phyloP scores from a whole-genome alignment of 2,797 vertebrate species.

The Gila robusta region DNA sequence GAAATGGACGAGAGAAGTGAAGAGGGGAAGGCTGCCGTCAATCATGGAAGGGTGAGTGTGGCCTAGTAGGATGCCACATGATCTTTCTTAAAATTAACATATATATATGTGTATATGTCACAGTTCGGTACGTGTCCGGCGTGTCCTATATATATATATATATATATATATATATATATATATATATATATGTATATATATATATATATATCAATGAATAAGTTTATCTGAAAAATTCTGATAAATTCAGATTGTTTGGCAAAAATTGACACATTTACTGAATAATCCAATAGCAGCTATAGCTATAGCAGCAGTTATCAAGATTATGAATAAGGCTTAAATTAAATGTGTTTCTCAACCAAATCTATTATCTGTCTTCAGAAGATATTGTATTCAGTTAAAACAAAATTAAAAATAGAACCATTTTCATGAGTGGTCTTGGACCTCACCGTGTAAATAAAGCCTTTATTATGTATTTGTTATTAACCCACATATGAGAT shows the following conservation, averaged over 20 bases:
- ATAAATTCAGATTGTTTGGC: background rate
- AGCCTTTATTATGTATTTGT: background rate
- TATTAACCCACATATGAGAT: background rate
- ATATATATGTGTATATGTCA: too few species aligned
- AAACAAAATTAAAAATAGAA: too few species aligned
- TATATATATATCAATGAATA: background rate
- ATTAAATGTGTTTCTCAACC: background rate
- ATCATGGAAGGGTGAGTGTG: conserved; percentile 88
- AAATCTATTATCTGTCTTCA: background rate
- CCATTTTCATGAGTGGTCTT: background rate
- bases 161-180: too few species aligned
- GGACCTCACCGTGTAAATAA: background rate
- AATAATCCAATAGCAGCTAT: background rate
- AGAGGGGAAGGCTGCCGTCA: conserved; percentile 91
- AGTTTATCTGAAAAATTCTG: background rate
- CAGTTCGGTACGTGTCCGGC: too few species aligned
- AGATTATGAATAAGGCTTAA: background rate
- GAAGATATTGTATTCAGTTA: background rate
- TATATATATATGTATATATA: too few species aligned
- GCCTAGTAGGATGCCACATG: background rate
- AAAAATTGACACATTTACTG: background rate
- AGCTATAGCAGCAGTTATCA: background rate
- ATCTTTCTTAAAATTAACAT: background rate
- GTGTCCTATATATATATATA: too few species aligned
- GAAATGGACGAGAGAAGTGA: conserved; percentile 95